A percentile compares a stretch with the other conserved stretches of the same genome.
These are phyloP conservation scores for Lampropteryx suffumata DNA, from an alignment of 2,888 invertebrate species.

Conservation along the genomic window DNA sequence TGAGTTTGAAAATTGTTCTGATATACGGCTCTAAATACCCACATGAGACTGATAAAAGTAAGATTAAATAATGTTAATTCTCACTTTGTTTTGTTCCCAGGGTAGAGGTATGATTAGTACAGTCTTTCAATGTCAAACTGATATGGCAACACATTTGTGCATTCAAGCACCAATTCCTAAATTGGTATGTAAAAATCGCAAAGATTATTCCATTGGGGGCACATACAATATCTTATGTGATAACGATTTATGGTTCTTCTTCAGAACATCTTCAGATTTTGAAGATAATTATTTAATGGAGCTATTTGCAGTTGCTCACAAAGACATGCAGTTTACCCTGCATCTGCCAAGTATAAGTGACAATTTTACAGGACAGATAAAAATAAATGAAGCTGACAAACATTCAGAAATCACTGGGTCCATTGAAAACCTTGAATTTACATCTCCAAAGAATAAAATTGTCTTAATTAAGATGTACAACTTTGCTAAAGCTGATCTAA, in stretches of 20 bases:
- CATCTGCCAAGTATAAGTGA: conserved; percentile 43
- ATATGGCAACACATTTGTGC: conserved; percentile 47
- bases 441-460: conserved; percentile 46
- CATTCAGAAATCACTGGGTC: conserved; percentile 3
- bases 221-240: conserved; percentile 49
- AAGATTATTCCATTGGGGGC: conserved; percentile 65
- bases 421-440: conserved; percentile 36
- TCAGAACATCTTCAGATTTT: conserved; percentile 51
- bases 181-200: conserved; percentile 37
- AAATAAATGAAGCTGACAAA: background rate
- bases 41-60: no score
- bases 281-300: conserved; percentile 56
- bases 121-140: conserved; percentile 38
- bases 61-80: conserved; percentile 33
- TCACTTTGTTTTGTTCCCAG: conserved; percentile 1
- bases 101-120: conserved; percentile 3
- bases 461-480: conserved; percentile 58
- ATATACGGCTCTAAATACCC: no score
- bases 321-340: conserved; percentile 50
- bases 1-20: no score
- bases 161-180: conserved; percentile 52
- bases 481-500: conserved; percentile 44
- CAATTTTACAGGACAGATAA: background rate
- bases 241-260: conserved; percentile 69
- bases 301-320: conserved; percentile 61